phyloP scores from a whole-genome alignment of 2,113 vertebrate genomes.

The rat (Rattus norvegicus) region GRCr8 NC_086029.1:57695001-57695500 shows the following conservation, averaged over 20 bases:
- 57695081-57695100: not conserved
- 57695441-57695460: constrained; percentile 12
- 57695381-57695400: constrained; percentile 27
- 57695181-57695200: constrained; percentile 33
- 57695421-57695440: not conserved
- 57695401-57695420: not conserved
- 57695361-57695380: constrained; percentile 29
- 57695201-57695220: not conserved
- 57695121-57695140: constrained; percentile 44
- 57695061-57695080: not conserved
- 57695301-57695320: constrained; percentile 45
- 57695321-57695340: not conserved
- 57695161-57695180: constrained; percentile 72
- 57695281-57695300: constrained; percentile 34
- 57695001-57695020: not conserved
- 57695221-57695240: constrained; percentile 48
- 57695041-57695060: not conserved
- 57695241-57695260: constrained; percentile 50
- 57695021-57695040: not conserved
- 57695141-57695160: constrained; percentile 53
- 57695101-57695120: constrained; percentile 53
- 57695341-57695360: not conserved
- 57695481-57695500: not conserved
- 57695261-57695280: constrained; percentile 53
- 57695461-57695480: not conserved